phyloP scores from a whole-genome alignment of 2,888 invertebrate species.

The Megastigmus dorsalis region DNA sequence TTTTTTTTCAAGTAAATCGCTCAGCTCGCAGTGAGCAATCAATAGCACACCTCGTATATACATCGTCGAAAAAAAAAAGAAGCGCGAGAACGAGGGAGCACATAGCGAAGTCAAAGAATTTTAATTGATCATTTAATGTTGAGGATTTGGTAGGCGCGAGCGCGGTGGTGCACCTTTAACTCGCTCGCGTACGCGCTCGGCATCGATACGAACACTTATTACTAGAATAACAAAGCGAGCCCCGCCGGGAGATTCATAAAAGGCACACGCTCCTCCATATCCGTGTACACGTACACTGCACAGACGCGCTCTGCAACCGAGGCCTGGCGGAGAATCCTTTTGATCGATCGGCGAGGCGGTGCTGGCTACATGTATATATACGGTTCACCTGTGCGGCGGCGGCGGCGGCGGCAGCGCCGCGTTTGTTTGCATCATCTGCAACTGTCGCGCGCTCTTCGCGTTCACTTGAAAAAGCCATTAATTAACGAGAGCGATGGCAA shows the following conservation, averaged over 20 bases:
- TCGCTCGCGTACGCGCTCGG: not conserved
- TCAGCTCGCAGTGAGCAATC: not conserved
- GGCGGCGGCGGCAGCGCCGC: not conserved
- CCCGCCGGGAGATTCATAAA: conserved; percentile 11
- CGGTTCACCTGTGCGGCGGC: too few species aligned
- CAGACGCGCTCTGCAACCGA: too few species aligned
- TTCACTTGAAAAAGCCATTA: conserved; percentile 32
- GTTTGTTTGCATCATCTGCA: conserved; percentile 40
- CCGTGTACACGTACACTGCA: not conserved
- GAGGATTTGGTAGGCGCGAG: too few species aligned
- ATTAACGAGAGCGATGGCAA: conserved; percentile 35
- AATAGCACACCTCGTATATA: too few species aligned
- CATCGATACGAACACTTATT: conserved; percentile 14
- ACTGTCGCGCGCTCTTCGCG: conserved; percentile 21
- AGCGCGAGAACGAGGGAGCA: not conserved
- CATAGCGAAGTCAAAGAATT: not conserved
- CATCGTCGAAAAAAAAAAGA: too few species aligned
- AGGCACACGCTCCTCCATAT: not conserved
- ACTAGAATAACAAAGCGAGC: conserved; percentile 6
- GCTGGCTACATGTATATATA: too few species aligned
- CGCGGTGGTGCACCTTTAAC: too few species aligned
- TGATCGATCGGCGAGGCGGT: conserved; percentile 22
- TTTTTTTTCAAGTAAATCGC: conserved; percentile 20
- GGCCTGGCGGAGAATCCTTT: conserved; percentile 28
- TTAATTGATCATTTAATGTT: conserved; percentile 4